These are phyloP conservation scores for Drosophila planitibia DNA, from an alignment of 2,888 invertebrate genomes.

Conservation along the genomic window DNA sequence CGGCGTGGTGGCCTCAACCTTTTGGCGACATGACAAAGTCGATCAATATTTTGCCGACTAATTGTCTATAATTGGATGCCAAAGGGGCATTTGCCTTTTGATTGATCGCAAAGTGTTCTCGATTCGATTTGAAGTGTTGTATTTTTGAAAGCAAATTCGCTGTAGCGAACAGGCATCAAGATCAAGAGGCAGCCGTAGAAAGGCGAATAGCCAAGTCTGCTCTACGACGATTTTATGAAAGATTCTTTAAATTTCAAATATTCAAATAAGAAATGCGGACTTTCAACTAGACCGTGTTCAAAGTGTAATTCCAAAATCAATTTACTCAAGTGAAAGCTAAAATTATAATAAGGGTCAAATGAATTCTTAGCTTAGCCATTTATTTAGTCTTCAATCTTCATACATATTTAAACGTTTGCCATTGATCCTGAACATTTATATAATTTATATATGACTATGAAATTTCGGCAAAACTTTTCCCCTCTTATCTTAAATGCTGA, in stretches of 20 bases:
- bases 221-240: not conserved
- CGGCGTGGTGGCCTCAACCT: slow-evolving; percentile 61
- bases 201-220: not conserved
- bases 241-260: not conserved
- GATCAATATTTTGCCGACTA: slow-evolving; percentile 73
- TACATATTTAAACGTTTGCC: not conserved
- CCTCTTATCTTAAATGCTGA: not conserved
- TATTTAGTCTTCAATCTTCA: not conserved
- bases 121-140: slow-evolving; percentile 48
- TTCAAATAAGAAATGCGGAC: not conserved
- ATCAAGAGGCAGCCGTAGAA: slow-evolving; percentile 24
- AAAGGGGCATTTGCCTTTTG: slow-evolving; percentile 55
- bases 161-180: slow-evolving; percentile 6
- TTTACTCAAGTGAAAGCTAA: not conserved
- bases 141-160: slow-evolving; percentile 38
- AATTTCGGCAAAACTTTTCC: not conserved
- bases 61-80: slow-evolving; percentile 69
- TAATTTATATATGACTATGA: not conserved
- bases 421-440: not conserved
- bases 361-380: not conserved
- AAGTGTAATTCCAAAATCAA: not conserved
- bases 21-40: slow-evolving; percentile 43
- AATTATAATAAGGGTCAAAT: not conserved
- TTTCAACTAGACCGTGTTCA: not conserved
- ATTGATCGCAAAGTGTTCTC: slow-evolving; percentile 67